Percentiles rank a stretch among this genome's conserved stretches.
Evolutionary conservation across 2,797 vertebrate genomes (phyloP).

Genomic region (Varecia variegata): DNA sequence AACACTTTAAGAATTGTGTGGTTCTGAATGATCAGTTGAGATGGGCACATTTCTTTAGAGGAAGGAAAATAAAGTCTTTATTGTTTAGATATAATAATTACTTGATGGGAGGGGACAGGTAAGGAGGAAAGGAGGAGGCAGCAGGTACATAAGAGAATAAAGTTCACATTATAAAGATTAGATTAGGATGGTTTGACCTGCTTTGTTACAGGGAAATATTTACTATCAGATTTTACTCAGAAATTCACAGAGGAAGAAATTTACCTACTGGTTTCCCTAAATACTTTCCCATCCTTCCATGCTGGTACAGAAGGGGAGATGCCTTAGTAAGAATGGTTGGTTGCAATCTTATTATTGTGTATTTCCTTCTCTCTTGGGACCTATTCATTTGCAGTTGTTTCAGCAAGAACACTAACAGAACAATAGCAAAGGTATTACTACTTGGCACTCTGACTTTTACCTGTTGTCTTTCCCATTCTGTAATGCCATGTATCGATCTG

Average conservation of each 20-base stretch:
- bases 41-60: neutral
- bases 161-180: neutral
- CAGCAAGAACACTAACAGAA: neutral
- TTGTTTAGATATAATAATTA: neutral
- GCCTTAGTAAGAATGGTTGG: neutral
- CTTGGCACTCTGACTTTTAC: conserved; percentile 76
- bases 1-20: neutral
- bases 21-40: neutral
- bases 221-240: neutral
- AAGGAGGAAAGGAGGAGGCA: neutral
- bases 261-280: neutral
- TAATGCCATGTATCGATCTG: conserved; percentile 92
- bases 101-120: neutral
- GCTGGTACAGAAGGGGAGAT: neutral
- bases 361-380: neutral
- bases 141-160: neutral
- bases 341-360: accelerated
- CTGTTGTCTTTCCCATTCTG: conserved; percentile 99
- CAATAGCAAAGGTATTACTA: accelerated
- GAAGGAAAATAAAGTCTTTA: neutral
- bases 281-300: neutral
- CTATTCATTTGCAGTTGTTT: neutral
- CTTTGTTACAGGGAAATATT: neutral
- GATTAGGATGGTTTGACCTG: accelerated
- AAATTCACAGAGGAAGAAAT: neutral